Evolutionary conservation across 2,113 vertebrate species (phyloP), one percentile per base, ranked within the genome.

Genomic region (Setophaga petechia): DNA sequence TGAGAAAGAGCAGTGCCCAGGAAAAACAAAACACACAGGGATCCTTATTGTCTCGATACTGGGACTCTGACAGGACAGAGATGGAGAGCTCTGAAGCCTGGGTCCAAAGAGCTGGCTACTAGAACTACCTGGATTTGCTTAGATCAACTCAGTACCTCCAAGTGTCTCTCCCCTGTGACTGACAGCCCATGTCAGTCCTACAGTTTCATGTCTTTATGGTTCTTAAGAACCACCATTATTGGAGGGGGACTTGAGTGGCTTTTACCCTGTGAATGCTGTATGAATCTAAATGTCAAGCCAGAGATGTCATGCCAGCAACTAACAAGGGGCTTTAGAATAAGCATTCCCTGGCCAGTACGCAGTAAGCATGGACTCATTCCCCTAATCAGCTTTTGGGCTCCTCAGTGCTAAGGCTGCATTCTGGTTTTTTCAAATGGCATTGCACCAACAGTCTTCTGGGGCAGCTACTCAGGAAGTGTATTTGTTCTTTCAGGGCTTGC

Each of bases 21-120:
- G 49, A 77, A 51, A 67, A 67, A 46, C 41, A 74, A 81, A 91
- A 46, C 47, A 66, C 63, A 37, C 30, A 20, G 16, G 1, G 5
- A 84, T 67, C 39, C 54, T 59, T 30, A 23, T 2, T 27, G 24
- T 71, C 39, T 78, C 0, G 0, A 35, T 35, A 13, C 0, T 20
- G 46, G 33, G 59, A 84, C 58, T 49, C 74, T 85, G 82, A 62
- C 2, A 2, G 61, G 19, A 46, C 35, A 33, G 52, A 27, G 44
- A 52, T 1, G 0, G 3, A 89, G 61, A 59, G 19, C 28, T 75
- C 51, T 31, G 46, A 75, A 76, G 52, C 4, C 3, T 1, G 0
- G 13, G 30, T 65, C 31, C n/a, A 14, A 69, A 80, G n/a, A 80
- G 9, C 27, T 39, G 54, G 49, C 54, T 62, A 39, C 46, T 44